Percentiles rank a stretch among this genome's conserved stretches.
Evolutionary conservation across 2,797 vertebrate species (phyloP).

Genomic region (Spinus olivaceus): DNA sequence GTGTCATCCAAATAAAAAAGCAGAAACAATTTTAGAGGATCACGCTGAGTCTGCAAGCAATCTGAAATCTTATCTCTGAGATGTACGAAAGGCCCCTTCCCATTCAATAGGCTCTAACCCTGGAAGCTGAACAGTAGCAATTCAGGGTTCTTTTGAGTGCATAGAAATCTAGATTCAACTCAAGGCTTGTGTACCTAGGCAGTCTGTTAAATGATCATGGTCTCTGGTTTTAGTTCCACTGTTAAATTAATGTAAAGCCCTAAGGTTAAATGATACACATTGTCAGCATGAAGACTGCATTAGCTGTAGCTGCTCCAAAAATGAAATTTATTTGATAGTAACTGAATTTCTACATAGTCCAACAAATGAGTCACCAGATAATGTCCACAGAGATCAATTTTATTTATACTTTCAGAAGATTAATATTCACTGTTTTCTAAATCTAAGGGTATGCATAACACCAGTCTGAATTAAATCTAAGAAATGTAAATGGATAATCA

Average conservation of each 20-base stretch:
- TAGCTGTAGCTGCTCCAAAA: constrained; percentile 46
- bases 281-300: constrained; percentile 41
- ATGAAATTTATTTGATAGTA: constrained; percentile 45
- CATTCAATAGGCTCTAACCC: background rate
- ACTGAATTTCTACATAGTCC: constrained; percentile 24
- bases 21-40: background rate
- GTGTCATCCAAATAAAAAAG: background rate
- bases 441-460: background rate
- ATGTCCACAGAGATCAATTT: constrained; percentile 36
- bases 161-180: background rate
- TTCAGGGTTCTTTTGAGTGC: background rate
- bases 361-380: constrained; percentile 53
- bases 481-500: background rate
- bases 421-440: constrained; percentile 35
- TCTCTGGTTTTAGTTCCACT: background rate
- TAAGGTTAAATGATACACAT: constrained; percentile 23
- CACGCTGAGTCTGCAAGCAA: background rate
- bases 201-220: background rate
- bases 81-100: background rate
- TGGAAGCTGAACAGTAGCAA: background rate
- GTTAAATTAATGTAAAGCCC: constrained; percentile 36
- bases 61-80: constrained; percentile 1
- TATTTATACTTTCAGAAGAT: constrained; percentile 47
- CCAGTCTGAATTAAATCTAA: constrained; percentile 3
- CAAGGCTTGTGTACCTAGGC: background rate